These are phyloP conservation scores for Vanessa tameamea DNA, from an alignment of 1,140 invertebrate species.

Conservation along the genomic window DNA sequence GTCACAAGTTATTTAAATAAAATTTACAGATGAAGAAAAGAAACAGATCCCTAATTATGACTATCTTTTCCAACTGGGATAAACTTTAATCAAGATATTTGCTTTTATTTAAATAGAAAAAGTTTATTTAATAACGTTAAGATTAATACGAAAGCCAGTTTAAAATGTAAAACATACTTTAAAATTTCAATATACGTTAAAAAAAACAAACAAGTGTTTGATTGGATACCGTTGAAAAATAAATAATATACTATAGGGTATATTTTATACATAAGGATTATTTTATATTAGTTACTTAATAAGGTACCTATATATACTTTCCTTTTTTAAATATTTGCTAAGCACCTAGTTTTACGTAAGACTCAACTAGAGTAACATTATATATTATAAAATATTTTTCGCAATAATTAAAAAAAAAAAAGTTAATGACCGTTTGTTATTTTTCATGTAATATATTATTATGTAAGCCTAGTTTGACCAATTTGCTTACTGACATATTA, in stretches of 20 bases:
- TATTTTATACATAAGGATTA: too few species aligned
- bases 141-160: too few species aligned
- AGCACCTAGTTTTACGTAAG: neutral
- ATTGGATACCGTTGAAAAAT: too few species aligned
- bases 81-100: too few species aligned
- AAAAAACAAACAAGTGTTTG: too few species aligned
- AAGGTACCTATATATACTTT: neutral
- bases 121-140: too few species aligned
- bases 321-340: neutral
- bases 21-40: neutral
- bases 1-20: neutral
- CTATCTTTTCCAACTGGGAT: too few species aligned
- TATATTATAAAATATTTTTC: neutral
- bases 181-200: too few species aligned
- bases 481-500: constrained; percentile 3
- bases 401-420: neutral
- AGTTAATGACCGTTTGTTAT: neutral
- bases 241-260: too few species aligned
- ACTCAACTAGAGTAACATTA: neutral
- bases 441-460: neutral
- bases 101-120: too few species aligned
- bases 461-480: neutral
- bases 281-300: neutral
- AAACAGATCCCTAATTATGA: too few species aligned
- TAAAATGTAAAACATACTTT: too few species aligned